These are phyloP conservation scores for Chiloscyllium punctatum DNA, from an alignment of 2,797 vertebrate species.

Conservation along the genomic window DNA sequence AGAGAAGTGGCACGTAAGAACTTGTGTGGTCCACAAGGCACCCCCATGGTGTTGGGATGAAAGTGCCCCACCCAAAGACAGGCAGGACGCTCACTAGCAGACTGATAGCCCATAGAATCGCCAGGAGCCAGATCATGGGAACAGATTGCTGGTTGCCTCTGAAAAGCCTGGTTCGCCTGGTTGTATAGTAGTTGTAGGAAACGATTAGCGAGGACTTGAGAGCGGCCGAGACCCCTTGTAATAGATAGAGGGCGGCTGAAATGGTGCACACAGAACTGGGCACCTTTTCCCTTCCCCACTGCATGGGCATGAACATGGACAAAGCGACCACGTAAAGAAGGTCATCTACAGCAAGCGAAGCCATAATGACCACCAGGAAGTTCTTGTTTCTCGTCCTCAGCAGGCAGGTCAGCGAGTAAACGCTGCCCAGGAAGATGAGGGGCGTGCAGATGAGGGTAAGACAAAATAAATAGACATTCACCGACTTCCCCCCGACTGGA, in stretches of 20 bases:
- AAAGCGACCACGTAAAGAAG: slow-evolving; percentile 75
- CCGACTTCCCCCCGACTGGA: slow-evolving; percentile 53
- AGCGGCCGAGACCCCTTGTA: slow-evolving; percentile 87
- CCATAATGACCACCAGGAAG: slow-evolving; percentile 75
- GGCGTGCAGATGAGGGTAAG: slow-evolving; percentile 69
- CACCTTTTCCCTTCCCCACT: slow-evolving; percentile 62
- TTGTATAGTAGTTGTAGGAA: slow-evolving; percentile 79
- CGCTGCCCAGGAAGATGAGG: slow-evolving; percentile 66
- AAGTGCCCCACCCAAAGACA: slow-evolving; percentile 82
- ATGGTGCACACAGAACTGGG: slow-evolving; percentile 66
- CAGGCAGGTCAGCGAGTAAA: slow-evolving; percentile 75
- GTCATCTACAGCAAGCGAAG: slow-evolving; percentile 85
- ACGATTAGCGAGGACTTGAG: slow-evolving; percentile 82
- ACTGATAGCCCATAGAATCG: slow-evolving; percentile 70
- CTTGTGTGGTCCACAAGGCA: slow-evolving; percentile 72
- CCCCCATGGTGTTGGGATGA: slow-evolving; percentile 71
- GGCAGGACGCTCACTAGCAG: slow-evolving; percentile 74
- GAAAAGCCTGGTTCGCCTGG: slow-evolving; percentile 57
- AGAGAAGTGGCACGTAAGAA: slow-evolving; percentile 68
- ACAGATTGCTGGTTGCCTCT: slow-evolving; percentile 48
- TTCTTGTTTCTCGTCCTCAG: slow-evolving; percentile 71
- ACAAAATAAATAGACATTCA: slow-evolving; percentile 68
- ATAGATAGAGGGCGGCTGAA: slow-evolving; percentile 80
- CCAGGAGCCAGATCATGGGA: slow-evolving; percentile 60
- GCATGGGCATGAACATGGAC: slow-evolving; percentile 73